Evolutionary conservation across 2,888 invertebrate genomes (phyloP), one percentile per base, ranked within the genome.

Genomic region (Steromphala cineraria): DNA sequence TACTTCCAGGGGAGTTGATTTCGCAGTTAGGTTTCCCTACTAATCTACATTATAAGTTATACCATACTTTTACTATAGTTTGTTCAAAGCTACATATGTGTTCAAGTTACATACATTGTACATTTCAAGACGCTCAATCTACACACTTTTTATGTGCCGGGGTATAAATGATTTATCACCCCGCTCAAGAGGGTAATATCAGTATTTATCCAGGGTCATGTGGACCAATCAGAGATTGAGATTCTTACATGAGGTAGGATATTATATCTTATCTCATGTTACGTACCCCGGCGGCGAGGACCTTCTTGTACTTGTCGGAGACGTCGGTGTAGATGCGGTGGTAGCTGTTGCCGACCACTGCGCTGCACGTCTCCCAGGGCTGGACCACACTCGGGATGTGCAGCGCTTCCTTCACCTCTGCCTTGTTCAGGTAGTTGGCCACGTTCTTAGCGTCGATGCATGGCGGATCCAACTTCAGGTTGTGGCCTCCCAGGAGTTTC

Each of bases 361-460:
- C 71, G 19, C 91, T 92, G 87, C 93, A 93, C 1, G 91, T 83
- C 31, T 86, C 84, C 92, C 92, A 93, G 3, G 82, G 77, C 19
- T 86, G 90, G 19, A 91, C 87, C 55, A 78, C 74, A 0, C 78
- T 31, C 2, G 91, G 89, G 40, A 93, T 92, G 82, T 93, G 93
- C 17, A 93, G 88, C 28, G 93, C 93, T 36, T 80, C 82, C n/a
- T 90, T 82, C 1, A 93, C 93, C 53, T 82, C 87, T 0, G 75
- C 81, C 53, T 94, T 94, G 88, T 96, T 96, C 84, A 96, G 93
- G 94, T 95, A 96, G 0, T 24, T 82, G 0, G 87, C 80, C 8
- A 83, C 36, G 4, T 80, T 84, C 0, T 83, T 84, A 56, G 82
- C 87, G 79, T 92, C 90, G 28, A 90, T 83, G 83, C 93, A 93